Evolutionary conservation across 2,888 invertebrate genomes (phyloP).

Genomic region (Limnephilus rhombicus): DNA sequence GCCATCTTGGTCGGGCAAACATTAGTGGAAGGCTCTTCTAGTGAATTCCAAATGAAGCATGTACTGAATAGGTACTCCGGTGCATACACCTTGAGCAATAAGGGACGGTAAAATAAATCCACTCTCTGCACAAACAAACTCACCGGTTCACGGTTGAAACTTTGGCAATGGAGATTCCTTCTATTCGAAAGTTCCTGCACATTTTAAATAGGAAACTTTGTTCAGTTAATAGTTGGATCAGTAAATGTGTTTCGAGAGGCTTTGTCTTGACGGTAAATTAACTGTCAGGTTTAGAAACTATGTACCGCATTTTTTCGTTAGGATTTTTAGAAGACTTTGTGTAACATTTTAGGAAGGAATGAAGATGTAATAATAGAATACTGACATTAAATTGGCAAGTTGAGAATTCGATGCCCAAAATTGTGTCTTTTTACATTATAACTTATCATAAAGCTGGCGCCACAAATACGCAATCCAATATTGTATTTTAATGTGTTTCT

Average conservation of each 20-base stretch:
- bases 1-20: neutral
- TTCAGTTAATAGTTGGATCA: neutral
- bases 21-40: neutral
- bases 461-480: too few species aligned
- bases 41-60: neutral
- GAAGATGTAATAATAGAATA: neutral
- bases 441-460: too few species aligned
- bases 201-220: slow-evolving; percentile 28
- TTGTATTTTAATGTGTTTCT: too few species aligned
- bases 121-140: slow-evolving; percentile 18
- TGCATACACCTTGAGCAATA: neutral
- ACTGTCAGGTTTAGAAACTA: slow-evolving; percentile 12
- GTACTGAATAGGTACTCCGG: neutral
- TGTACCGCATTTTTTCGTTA: neutral
- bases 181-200: slow-evolving; percentile 19
- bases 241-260: slow-evolving; percentile 25
- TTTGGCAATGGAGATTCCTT: slow-evolving; percentile 31
- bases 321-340: neutral
- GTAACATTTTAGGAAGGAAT: neutral
- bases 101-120: neutral
- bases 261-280: neutral
- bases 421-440: too few species aligned
- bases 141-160: slow-evolving; percentile 23
- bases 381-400: neutral
- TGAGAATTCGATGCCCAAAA: neutral